Evolutionary conservation across 2,797 vertebrate genomes (phyloP).

Genomic region (Alectoris magna): DNA sequence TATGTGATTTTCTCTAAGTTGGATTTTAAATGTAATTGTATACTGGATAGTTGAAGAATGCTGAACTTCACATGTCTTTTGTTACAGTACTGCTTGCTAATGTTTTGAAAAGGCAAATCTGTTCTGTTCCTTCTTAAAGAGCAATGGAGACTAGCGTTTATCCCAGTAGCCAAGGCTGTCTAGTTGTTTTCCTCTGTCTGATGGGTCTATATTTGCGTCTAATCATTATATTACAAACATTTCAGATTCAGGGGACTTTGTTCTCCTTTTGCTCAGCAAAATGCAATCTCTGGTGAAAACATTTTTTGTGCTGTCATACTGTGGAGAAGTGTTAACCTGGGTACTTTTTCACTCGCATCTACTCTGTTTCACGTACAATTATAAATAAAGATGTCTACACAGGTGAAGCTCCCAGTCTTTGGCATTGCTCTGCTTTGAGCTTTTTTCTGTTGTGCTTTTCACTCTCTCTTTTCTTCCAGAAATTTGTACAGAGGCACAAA

Average conservation of each 20-base stretch:
- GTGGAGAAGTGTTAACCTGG: not conserved
- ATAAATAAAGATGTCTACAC: rapidly evolving
- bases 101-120: not conserved
- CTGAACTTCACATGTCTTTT: not conserved
- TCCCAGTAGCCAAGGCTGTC: not conserved
- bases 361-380: not conserved
- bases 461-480: not conserved
- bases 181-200: not conserved
- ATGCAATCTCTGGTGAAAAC: not conserved
- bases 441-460: not conserved
- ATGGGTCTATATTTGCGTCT: not conserved
- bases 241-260: not conserved
- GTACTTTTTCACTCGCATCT: not conserved
- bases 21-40: not conserved
- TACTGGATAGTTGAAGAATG: not conserved
- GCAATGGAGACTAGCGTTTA: not conserved
- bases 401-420: not conserved
- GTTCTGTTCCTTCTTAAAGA: not conserved
- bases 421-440: not conserved
- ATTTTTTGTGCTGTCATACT: not conserved
- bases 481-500: not conserved
- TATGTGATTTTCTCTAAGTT: not conserved
- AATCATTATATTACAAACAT: not conserved
- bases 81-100: not conserved
- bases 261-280: not conserved